Conservation (phyloP, 2,113 vertebrate genomes). For the Proteles cristata region DNA sequence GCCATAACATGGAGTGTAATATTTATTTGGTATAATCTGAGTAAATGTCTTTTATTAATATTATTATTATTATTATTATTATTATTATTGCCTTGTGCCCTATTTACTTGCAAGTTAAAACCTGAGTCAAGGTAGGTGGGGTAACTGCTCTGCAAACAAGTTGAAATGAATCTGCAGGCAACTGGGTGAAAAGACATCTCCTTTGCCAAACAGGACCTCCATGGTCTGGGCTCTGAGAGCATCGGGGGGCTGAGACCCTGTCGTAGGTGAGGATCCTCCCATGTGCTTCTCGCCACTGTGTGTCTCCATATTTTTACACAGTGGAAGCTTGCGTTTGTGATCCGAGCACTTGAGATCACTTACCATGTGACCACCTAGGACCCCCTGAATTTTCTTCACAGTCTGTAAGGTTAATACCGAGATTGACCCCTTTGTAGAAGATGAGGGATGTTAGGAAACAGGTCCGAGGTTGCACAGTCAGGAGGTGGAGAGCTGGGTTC, state of each 20-base stretch:
- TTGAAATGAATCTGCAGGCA: slow-evolving; percentile 57
- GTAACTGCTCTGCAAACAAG: slow-evolving; percentile 26
- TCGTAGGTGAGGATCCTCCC: neutral
- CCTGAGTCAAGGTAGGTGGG: neutral
- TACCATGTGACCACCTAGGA: neutral
- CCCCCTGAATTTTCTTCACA: neutral
- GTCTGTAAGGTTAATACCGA: neutral
- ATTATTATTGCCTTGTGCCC: slow-evolving; percentile 25
- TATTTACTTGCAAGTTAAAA: slow-evolving; percentile 71
- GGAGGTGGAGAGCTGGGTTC: neutral
- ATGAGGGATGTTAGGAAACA: neutral
- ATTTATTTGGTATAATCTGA: slow-evolving; percentile 43
- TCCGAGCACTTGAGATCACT: neutral
- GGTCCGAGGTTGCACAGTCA: neutral
- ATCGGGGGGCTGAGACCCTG: neutral
- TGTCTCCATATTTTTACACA: neutral
- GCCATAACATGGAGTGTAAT: neutral
- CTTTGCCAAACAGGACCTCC: neutral
- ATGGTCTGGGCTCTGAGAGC: neutral
- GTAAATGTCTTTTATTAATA: neutral
- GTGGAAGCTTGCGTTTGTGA: neutral
- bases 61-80: slow-evolving; percentile 37
- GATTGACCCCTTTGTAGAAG: neutral
- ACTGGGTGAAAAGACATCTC: slow-evolving; percentile 13
- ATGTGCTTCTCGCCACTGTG: fast-evolving